Evolutionary conservation across 2,797 vertebrate genomes (phyloP).

Genomic region (Pseudochromis fuscus): DNA sequence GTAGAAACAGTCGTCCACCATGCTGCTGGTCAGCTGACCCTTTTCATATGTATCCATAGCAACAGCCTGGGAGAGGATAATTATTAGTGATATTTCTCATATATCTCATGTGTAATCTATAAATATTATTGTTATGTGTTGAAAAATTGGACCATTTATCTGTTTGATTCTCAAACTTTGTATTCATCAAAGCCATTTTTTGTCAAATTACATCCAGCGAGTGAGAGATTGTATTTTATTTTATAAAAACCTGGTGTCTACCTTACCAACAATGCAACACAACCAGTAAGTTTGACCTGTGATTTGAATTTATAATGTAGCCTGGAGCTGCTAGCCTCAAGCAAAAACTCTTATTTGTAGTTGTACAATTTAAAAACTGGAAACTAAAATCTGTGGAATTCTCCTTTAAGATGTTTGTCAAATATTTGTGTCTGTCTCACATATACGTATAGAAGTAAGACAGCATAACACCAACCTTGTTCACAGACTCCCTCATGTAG

Average conservation of each 20-base stretch:
- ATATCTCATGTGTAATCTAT: too few relatives aligned
- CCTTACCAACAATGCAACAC: neutral
- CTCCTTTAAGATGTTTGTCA: too few relatives aligned
- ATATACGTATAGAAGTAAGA: neutral
- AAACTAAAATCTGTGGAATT: too few relatives aligned
- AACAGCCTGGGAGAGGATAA: constrained; percentile 94
- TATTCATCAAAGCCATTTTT: neutral
- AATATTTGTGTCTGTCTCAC: too few relatives aligned
- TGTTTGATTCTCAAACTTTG: neutral
- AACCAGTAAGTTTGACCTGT: neutral
- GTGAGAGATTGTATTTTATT: neutral
- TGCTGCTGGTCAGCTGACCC: constrained; percentile 96
- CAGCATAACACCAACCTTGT: constrained; percentile 87
- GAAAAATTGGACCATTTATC: too few relatives aligned
- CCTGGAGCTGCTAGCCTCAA: neutral
- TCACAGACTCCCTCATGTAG: constrained; percentile 98
- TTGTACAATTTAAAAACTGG: too few relatives aligned
- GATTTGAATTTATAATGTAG: neutral
- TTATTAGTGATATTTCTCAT: too few relatives aligned
- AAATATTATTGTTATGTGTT: too few relatives aligned
- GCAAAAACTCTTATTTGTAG: too few relatives aligned
- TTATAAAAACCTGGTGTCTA: neutral
- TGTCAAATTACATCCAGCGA: neutral
- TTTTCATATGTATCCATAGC: constrained; percentile 94
- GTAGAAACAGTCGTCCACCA: constrained; percentile 99